Base-by-base conservation (phyloP, 37 sponge, comb jelly and placozoan genomes). In the Aphrocallistes beatrix region DNA sequence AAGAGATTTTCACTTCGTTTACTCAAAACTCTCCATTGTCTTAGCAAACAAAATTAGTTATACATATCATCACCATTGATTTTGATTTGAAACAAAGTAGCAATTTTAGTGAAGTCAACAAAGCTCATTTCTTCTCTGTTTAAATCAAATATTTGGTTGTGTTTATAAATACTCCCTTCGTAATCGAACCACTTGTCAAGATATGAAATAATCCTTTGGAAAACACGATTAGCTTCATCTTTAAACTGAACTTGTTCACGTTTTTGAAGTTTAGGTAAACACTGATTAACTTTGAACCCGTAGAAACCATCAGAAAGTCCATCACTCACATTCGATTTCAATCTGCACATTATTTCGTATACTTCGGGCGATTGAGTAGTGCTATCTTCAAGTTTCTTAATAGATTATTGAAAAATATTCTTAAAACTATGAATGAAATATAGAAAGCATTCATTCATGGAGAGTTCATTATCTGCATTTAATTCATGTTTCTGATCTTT, bases 221-320 rank as follows among this genome's bases (percentile, higher is more conserved):
- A 60, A 32, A 60, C 75, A 60, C 75, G 75, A 60, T 60, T 60
- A 60, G 75, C 75, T 60, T 60, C 75, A 60, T 60, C 75, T 60
- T 60, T 60, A 60, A 60, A 60, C 75, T 28, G 25, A 19, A 60
- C 75, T 60, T 60, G 75, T 30, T 60, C 75, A 25, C 75, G 8
- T 60, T 21, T 28, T 60, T 60, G 75, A 60, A 60, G 75, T 60
- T 60, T 60, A 60, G 75, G 75, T 60, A 28, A 19, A 60, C 75
- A 60, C 75, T 60, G 75, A 60, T 60, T 60, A 60, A 60, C 75
- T 60, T 13, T 60, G 75, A 60, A 60, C 17, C 75, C 25, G 34
- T 60, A 60, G n/a, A 60, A 60, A 13, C 75, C 75, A 60, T 60
- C 75, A 32, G 32, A 6, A 13, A 60, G 75, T 60, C 75, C n/a